Evolutionary conservation across 2,888 invertebrate species (phyloP), one percentile per base, ranked within the genome.

Genomic region (Epinotia nisella): DNA sequence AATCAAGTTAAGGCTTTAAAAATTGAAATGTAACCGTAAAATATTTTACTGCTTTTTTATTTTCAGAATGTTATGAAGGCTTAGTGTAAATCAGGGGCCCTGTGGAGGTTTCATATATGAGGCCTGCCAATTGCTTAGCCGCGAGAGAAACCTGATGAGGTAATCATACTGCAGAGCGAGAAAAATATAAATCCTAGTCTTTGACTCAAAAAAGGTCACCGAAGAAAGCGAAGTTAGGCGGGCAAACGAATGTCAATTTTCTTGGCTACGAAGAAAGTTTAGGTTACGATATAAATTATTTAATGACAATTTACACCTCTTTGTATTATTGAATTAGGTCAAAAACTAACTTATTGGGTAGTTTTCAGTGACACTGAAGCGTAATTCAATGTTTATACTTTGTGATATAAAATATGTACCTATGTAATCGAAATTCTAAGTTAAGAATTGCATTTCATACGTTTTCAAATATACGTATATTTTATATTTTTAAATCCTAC

Each of bases 21-120:
- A 49, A 49, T 58, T 45, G 35, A 39, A 60, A 5, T 68, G 67
- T 13, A 59, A 29, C 49, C 56, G 66, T 66, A n/a, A 39, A 56
- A 66, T 21, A 39, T 41, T 65, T 13, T 41, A 66, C 21, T 56
- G 66, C 17, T 41, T 56, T 55, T 66, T 55, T 55, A n/a, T 66
- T 66, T 39, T 41, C 41, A 41, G 41, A 66, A 58, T 21, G 21
- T 66, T 21, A 41, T n/a, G 39, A 55, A 66, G 24, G 55, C 41
- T 55, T 21, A 15, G 53, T 17, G 15, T 24, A 56, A 15, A 35
- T 7, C 35, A 35, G 35, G 29, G 35, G 35, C 35, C 35, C 35
- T 35, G 35, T 9, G 9, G 9, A 35, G 35, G 35, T 35, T 35
- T 35, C 9, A 7, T 29, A 29, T 5, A 35, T 9, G 35, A 24